Percentiles rank a stretch among this genome's conserved stretches.
These are phyloP conservation scores for Leptura quadrifasciata DNA, from an alignment of 2,888 invertebrate genomes.

Conservation along the genomic window DNA sequence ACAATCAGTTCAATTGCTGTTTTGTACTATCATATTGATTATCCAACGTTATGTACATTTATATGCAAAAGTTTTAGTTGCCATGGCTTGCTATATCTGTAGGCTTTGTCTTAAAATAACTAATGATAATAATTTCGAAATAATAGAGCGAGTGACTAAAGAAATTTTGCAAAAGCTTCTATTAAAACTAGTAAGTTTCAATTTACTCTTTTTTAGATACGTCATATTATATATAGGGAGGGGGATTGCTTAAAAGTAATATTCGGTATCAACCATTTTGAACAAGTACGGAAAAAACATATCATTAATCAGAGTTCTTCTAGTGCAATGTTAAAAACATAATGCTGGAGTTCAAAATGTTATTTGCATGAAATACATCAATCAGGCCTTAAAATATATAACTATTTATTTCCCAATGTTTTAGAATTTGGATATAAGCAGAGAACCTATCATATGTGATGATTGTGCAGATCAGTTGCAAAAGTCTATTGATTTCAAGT, in stretches of 20 bases:
- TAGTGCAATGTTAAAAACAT: no score
- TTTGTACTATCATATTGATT: no score
- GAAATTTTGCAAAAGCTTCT: neutral
- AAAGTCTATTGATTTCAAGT: neutral
- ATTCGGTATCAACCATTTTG: no score
- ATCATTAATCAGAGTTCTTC: no score
- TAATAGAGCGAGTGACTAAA: neutral
- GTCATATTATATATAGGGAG: no score
- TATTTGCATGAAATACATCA: no score
- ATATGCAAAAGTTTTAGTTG: neutral
- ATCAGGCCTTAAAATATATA: no score
- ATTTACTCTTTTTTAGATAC: neutral
- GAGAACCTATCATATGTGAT: neutral
- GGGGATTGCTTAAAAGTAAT: no score
- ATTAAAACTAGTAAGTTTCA: neutral
- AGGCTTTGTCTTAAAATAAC: neutral
- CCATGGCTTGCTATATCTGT: neutral
- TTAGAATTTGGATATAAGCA: neutral
- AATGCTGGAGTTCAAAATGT: no score
- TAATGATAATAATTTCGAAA: neutral
- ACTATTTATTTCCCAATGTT: neutral
- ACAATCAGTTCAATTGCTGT: no score
- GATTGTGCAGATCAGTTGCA: neutral
- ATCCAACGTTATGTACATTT: no score
- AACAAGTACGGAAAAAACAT: no score